Conservation (phyloP, 2,113 vertebrate species). For the Amazona guildingii region DNA sequence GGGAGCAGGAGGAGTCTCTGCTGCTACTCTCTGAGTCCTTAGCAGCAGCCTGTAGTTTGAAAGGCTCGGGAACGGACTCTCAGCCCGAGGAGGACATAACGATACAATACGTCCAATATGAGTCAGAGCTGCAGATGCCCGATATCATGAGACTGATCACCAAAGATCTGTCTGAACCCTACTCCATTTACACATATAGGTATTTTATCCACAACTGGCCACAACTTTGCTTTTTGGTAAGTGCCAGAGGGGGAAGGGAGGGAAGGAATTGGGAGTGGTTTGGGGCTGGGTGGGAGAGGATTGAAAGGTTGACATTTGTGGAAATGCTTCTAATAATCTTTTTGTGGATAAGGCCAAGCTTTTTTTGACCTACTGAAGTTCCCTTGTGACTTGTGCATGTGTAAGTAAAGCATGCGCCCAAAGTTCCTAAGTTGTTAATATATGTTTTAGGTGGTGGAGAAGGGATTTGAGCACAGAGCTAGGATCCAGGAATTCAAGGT, state of each 20-base stretch:
- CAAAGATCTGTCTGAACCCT: conserved; percentile 99
- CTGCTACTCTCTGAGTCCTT: conserved; percentile 72
- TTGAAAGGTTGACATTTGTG: not conserved
- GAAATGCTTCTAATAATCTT: not conserved
- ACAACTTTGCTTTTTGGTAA: conserved; percentile 99
- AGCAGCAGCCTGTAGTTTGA: conserved; percentile 73
- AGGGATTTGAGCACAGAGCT: not conserved
- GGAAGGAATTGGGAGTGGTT: conserved; percentile 30
- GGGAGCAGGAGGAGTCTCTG: conserved; percentile 70
- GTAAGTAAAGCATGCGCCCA: not conserved
- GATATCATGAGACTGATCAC: conserved; percentile 99
- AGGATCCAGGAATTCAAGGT: not conserved
- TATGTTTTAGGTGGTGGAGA: not conserved
- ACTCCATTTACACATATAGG: conserved; percentile 99
- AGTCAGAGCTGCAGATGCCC: conserved; percentile 99
- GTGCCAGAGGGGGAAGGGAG: conserved; percentile 65
- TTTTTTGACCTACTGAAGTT: not conserved
- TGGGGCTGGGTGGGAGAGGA: not conserved
- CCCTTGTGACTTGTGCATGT: not conserved
- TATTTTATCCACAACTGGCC: conserved; percentile 99
- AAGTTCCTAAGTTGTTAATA: not conserved
- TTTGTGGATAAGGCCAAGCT: not conserved
- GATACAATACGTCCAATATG: conserved; percentile 95
- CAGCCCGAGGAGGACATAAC: conserved; percentile 80
- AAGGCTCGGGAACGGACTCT: conserved; percentile 74